These are phyloP conservation scores for Regulus satrapa DNA, from an alignment of 2,113 vertebrate genomes.

Conservation along the genomic window DNA sequence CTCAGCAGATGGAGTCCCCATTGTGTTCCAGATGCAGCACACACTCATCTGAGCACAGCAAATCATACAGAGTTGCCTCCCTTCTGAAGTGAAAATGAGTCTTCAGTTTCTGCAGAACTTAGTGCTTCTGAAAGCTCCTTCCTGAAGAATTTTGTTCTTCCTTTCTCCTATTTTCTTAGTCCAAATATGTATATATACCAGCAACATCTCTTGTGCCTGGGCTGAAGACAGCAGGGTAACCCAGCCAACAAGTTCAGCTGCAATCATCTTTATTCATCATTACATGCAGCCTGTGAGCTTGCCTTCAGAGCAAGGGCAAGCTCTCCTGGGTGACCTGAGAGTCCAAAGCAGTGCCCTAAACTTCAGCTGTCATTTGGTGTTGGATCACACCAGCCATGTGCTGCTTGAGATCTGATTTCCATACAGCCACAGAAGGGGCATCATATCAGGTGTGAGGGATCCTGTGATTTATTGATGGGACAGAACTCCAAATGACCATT, in stretches of 20 bases:
- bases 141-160: not conserved
- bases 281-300: not conserved
- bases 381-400: not conserved
- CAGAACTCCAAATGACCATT: not conserved
- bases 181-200: not conserved
- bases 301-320: not conserved
- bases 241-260: not conserved
- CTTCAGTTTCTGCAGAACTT: not conserved
- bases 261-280: not conserved
- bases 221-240: not conserved
- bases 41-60: not conserved
- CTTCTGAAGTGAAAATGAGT: not conserved
- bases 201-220: not conserved
- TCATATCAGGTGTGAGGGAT: not conserved
- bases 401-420: not conserved
- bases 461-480: not conserved
- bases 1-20: not conserved
- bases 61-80: not conserved
- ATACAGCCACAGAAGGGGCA: not conserved
- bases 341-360: not conserved
- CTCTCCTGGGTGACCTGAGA: not conserved
- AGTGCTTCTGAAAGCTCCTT: not conserved
- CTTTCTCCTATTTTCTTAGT: not conserved
- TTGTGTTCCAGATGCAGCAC: not conserved
- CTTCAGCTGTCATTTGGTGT: not conserved